phyloP scores from a whole-genome alignment of 2,888 invertebrate species.

The Dryococelus australis region DNA sequence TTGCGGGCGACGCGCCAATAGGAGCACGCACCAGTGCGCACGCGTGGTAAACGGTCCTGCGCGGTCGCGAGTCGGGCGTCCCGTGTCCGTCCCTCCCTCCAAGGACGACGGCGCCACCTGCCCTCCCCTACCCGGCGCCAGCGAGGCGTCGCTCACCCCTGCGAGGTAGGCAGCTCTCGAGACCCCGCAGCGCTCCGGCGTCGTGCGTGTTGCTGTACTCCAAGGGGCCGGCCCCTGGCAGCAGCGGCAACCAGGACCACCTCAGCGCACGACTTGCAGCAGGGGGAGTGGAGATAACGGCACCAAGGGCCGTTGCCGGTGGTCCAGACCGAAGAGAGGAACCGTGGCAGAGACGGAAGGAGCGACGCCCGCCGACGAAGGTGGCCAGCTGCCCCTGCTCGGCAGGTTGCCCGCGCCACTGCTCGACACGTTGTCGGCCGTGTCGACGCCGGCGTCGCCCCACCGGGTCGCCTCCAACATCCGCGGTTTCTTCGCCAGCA shows the following conservation, averaged over 20 bases:
- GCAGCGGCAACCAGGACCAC: background rate
- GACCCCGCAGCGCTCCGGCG: background rate
- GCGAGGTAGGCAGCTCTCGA: constrained; percentile 26
- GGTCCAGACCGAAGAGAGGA: constrained; percentile 52
- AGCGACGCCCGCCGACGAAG: constrained; percentile 51
- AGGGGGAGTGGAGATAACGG: background rate
- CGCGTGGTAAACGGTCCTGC: background rate
- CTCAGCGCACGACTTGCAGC: no score
- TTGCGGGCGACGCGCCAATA: background rate
- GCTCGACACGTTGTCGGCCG: constrained; percentile 68
- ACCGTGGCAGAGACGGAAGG: constrained; percentile 52
- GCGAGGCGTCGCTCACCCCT: constrained; percentile 25
- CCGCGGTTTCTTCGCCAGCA: constrained; percentile 74
- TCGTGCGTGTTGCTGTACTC: constrained; percentile 12
- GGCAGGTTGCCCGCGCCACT: constrained; percentile 72
- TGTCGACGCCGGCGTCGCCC: constrained; percentile 61
- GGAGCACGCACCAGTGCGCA: background rate
- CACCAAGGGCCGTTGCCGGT: background rate
- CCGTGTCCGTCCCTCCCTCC: background rate
- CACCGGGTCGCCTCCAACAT: constrained; percentile 77
- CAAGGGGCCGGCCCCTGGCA: background rate
- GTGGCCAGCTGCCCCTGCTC: constrained; percentile 59
- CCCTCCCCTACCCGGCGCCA: background rate
- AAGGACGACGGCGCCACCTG: background rate
- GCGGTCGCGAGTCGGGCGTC: background rate